Base-by-base conservation (phyloP, 2,797 vertebrate genomes). In the Antennarius maculatus region DNA sequence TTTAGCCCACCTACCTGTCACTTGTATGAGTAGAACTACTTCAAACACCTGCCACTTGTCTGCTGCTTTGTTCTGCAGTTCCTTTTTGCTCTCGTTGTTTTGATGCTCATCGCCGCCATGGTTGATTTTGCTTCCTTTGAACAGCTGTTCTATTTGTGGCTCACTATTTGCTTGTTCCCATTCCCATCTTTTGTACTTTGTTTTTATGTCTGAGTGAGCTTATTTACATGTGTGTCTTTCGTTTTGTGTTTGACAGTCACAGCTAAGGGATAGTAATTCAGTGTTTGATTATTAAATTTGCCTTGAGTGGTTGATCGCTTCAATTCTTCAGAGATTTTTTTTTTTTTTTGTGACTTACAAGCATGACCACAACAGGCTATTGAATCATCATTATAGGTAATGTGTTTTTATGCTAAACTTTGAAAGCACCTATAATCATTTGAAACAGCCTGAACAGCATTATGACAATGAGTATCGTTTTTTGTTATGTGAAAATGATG, bases 1-100 rank as follows among this genome's bases (percentile, higher is more conserved):
- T 71, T 69, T 77, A 68, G 80, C 61, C 66, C 75, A 55, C 55
- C 69, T 59, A 58, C 76, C 65, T 72, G 83, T 84, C 81, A 85
- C 85, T 69, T 88, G 83, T 87, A 89, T 89, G 86, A 86, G 66
- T 49, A 41, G 71, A 83, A 60, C 48, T 42, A 66, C 87, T 84
- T 90, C 85, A 91, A 87, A 87, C 80, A 70, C 68, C 65, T 29
- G 53, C 71, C 69, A 69, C 84, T 85, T 74, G 71, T 85, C 85
- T 73, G 78, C 74, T 64, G 81, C 81, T 84, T 86, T 86, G 86
- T 86, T 83, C 58, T 60, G 51, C 52, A 74, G 55, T 82, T 83
- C 56, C 78, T 76, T 77, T 77, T 57, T 73, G 73, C 85, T 81
- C 37, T 39, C 56, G 65, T 67, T 74, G 67, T 83, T 75, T 83